Evolutionary conservation across 92 coral and sea anemone genomes (phyloP).

Genomic region (Anthopleura xanthogrammica): DNA sequence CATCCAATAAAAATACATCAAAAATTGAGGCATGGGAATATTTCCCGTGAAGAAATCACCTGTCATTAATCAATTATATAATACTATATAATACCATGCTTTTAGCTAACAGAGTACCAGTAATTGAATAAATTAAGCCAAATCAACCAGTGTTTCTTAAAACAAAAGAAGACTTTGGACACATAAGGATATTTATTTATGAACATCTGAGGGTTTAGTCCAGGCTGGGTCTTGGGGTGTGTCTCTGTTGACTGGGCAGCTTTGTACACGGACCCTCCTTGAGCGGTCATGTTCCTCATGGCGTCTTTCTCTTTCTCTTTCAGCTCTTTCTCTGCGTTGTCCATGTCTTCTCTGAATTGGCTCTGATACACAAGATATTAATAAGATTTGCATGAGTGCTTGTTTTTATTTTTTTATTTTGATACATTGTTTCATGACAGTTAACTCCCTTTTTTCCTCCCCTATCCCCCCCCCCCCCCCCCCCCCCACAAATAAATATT

Average conservation of each 20-base stretch:
- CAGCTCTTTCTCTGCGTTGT: background rate
- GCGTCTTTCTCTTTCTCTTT: constrained; percentile 18
- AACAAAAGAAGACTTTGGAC: background rate
- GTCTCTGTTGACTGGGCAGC: constrained; percentile 58
- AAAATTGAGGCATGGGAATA: no score
- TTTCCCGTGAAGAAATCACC: background rate
- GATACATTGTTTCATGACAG: background rate
- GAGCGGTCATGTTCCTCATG: constrained; percentile 44
- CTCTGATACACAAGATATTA: constrained; percentile 21
- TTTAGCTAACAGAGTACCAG: constrained; percentile 6
- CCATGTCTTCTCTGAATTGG: constrained; percentile 30
- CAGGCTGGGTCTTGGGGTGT: constrained; percentile 45
- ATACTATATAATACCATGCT: background rate
- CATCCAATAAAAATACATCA: no score
- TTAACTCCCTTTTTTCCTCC: no score
- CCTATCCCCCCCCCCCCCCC: background rate
- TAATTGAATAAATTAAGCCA: background rate
- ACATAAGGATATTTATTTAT: constrained; percentile 16
- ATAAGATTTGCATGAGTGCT: background rate
- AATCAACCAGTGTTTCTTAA: constrained; percentile 9
- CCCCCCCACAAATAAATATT: background rate
- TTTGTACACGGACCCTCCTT: constrained; percentile 66
- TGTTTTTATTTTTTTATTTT: no score
- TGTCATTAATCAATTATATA: background rate
- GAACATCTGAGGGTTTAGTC: background rate